A percentile compares a stretch with the other conserved stretches of the same genome.
phyloP scores from a whole-genome alignment of 2,888 invertebrate species.

The Leucophenga maculata region DNA sequence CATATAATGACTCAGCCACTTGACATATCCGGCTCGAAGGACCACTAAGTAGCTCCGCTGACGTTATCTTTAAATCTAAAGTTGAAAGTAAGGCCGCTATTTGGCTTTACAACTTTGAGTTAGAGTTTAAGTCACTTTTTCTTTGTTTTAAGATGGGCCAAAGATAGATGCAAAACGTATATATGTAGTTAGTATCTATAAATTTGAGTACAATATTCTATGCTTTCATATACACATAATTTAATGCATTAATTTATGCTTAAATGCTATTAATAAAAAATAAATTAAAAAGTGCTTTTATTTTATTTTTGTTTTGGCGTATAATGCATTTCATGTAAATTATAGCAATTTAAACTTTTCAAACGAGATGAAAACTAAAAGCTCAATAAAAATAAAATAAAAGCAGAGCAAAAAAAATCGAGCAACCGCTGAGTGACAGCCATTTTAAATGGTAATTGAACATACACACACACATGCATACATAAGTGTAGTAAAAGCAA shows the following conservation, averaged over 20 bases:
- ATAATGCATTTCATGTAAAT: constrained; percentile 47
- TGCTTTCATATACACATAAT: constrained; percentile 32
- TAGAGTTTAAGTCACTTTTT: too few species aligned
- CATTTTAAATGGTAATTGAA: constrained; percentile 67
- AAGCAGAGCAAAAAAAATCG: constrained; percentile 53
- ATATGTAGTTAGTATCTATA: too few species aligned
- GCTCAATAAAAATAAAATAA: constrained; percentile 56
- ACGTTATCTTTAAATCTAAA: too few species aligned
- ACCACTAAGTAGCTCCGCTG: too few species aligned
- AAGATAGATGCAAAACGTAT: too few species aligned
- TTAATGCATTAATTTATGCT: constrained; percentile 16
- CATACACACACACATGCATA: constrained; percentile 36
- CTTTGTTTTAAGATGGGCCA: too few species aligned
- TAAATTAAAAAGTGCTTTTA: constrained; percentile 1
- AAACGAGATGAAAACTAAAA: constrained; percentile 62
- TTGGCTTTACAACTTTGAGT: too few species aligned
- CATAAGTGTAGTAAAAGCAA: constrained; percentile 19
- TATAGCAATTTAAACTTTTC: constrained; percentile 60
- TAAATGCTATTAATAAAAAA: constrained; percentile 5
- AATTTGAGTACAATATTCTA: not conserved
- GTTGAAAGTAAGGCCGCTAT: too few species aligned
- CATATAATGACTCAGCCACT: too few species aligned
- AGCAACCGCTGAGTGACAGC: constrained; percentile 59
- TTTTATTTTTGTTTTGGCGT: not conserved
- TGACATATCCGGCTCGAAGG: too few species aligned